Evolutionary conservation across 2,797 vertebrate genomes (phyloP).

Genomic region (Anabas testudineus): DNA sequence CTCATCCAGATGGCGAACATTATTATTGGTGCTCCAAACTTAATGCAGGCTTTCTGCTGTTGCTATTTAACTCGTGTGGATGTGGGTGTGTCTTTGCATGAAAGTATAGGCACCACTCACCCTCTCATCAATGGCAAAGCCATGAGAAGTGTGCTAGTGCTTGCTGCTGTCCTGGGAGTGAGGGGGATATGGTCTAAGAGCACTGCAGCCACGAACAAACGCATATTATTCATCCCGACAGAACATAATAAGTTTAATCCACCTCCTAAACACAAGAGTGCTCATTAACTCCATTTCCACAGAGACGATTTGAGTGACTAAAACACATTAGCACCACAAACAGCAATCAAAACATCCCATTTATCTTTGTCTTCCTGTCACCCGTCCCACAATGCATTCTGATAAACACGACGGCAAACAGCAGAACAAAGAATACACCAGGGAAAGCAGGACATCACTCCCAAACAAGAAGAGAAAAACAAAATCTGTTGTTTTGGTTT

Average conservation of each 20-base stretch:
- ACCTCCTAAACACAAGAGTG: slow-evolving; percentile 54
- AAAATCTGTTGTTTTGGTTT: slow-evolving; percentile 15
- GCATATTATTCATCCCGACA: slow-evolving; percentile 47
- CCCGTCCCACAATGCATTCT: slow-evolving; percentile 56
- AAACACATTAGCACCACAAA: slow-evolving; percentile 70
- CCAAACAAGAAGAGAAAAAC: slow-evolving; percentile 44
- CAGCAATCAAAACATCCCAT: slow-evolving; percentile 64
- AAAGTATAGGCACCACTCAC: not conserved
- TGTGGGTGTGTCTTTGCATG: slow-evolving; percentile 3
- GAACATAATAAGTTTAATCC: slow-evolving; percentile 58
- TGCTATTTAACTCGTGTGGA: slow-evolving; percentile 36
- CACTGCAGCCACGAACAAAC: slow-evolving; percentile 24
- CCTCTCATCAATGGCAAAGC: slow-evolving; percentile 30
- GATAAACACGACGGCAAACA: slow-evolving; percentile 59
- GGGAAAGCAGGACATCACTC: slow-evolving; percentile 40
- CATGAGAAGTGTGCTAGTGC: slow-evolving; percentile 6
- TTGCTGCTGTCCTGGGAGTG: slow-evolving; percentile 27
- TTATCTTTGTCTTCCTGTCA: slow-evolving; percentile 65
- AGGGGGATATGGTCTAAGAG: slow-evolving; percentile 42
- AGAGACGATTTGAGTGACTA: slow-evolving; percentile 65
- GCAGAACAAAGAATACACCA: slow-evolving; percentile 50
- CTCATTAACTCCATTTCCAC: slow-evolving; percentile 69
- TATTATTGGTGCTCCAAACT: slow-evolving; percentile 62
- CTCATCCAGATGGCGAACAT: slow-evolving; percentile 53
- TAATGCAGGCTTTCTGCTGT: slow-evolving; percentile 53